Base-by-base conservation (phyloP, 2,113 vertebrate genomes). In the Eretmochelys imbricata region DNA sequence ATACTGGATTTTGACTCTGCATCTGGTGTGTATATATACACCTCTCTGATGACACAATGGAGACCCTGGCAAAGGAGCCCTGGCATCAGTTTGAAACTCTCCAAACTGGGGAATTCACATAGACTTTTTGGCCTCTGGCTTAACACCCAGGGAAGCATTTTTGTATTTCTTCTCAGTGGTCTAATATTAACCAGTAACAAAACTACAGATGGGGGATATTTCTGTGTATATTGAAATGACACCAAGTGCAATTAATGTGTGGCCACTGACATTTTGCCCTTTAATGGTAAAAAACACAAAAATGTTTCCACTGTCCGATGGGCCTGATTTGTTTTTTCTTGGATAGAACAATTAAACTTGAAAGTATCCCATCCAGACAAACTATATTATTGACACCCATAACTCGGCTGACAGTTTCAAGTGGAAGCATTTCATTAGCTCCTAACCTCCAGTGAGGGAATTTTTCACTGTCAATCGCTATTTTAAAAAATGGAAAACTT, bases 111-210 rank as follows among this genome's bases (percentile, higher is more conserved):
- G 22, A 87, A 54, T 53, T 85, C 57, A 59, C 20, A 10, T 78
- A 51, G 38, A 22, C 69, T 51, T 89, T 86, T 35, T 27, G 25
- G 49, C 0, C 0, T 2, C 0, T 65, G 20, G 69, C 8, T 89
- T 50, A 69, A 35, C 82, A 29, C 14, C 22, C 31, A 72, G 31
- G 84, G 78, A 78, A n/a, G 83, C 57, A 65, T 46, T 42, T 48
- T 35, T 29, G n/a, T 65, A n/a, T 82, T 93, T 89, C 53, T 89
- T 81, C 81, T 50, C 80, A 50, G 24, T 0, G 0, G 85, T 59
- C 53, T 82, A 10, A 20, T 82, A 59, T 75, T 75, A 24, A 76
- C 6, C 24, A 76, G 42, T 25, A 46, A 48, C 42, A 25, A 5
- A 4, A 91, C 53, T 76, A 82, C n/a, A 25, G 19, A 19, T 1